Conservation (phyloP, 2,113 vertebrate species). For the Chauna torquata region DNA sequence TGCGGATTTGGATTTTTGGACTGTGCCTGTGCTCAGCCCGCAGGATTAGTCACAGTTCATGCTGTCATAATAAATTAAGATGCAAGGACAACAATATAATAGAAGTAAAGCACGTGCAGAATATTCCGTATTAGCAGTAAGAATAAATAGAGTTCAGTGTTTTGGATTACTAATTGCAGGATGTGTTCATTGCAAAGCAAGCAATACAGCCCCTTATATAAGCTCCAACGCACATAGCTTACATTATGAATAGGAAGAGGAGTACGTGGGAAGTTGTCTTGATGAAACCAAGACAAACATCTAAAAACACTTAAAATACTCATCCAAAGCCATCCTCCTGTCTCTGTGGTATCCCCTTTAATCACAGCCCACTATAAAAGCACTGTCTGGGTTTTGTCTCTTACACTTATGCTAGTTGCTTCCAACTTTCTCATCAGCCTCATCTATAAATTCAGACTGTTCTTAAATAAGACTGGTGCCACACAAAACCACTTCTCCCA, state of each 20-base stretch:
- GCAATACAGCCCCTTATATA: neutral
- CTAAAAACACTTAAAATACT: constrained; percentile 44
- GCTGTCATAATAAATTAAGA: neutral
- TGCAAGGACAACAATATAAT: neutral
- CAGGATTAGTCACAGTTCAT: neutral
- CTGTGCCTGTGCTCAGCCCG: neutral
- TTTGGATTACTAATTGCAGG: constrained; percentile 16
- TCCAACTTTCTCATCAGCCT: constrained; percentile 47
- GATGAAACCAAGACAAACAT: constrained; percentile 41
- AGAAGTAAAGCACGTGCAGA: neutral
- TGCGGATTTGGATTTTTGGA: neutral
- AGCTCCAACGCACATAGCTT: neutral
- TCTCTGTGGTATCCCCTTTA: neutral
- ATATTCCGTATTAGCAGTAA: neutral
- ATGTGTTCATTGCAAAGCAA: neutral
- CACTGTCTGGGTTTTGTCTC: constrained; percentile 16
- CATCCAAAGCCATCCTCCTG: neutral
- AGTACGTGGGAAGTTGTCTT: neutral
- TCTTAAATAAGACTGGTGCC: constrained; percentile 60
- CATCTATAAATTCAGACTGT: constrained; percentile 49
- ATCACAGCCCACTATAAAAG: constrained; percentile 21
- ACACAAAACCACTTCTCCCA: constrained; percentile 49
- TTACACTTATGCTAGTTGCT: neutral
- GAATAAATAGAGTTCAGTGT: neutral
- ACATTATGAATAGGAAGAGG: neutral